Conservation (phyloP, 64 coral and sea anemone species). For the Montipora efflorescens region DNA sequence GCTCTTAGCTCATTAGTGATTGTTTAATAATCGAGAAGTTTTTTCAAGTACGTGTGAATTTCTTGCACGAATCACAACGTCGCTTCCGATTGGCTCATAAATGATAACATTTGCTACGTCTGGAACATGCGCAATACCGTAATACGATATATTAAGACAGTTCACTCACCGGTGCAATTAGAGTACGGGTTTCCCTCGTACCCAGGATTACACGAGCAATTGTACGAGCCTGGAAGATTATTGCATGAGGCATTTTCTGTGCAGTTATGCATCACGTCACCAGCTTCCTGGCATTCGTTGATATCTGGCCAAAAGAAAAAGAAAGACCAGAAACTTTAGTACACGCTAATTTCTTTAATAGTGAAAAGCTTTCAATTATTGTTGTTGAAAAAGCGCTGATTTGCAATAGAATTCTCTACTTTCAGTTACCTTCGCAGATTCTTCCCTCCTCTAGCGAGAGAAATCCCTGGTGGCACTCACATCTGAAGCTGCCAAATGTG, state of each 20-base stretch:
- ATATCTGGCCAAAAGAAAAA: constrained; percentile 31
- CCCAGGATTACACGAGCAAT: constrained; percentile 51
- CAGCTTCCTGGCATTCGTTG: constrained; percentile 32
- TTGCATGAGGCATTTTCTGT: constrained; percentile 27
- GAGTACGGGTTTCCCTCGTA: constrained; percentile 51
- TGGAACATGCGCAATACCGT: too few relatives aligned
- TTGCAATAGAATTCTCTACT: not conserved
- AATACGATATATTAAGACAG: too few relatives aligned
- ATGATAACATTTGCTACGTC: too few relatives aligned
- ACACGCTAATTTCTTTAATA: not conserved
- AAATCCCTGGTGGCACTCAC: constrained; percentile 39
- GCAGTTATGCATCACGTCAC: constrained; percentile 1
- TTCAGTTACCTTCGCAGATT: constrained; percentile 55
- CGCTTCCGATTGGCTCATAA: too few relatives aligned
- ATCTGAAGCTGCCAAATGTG: constrained; percentile 46
- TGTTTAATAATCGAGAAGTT: too few relatives aligned
- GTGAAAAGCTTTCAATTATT: not conserved
- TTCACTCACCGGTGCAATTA: constrained; percentile 43
- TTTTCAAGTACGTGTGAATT: too few relatives aligned
- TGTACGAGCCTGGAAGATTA: constrained; percentile 41
- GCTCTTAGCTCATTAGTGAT: too few relatives aligned
- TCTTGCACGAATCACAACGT: too few relatives aligned
- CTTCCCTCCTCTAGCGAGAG: not conserved
- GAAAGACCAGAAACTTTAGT: not conserved
- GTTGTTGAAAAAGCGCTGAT: not conserved